Base-by-base conservation (phyloP, 2,888 invertebrate species). In the Lacanobia wlatinum region DNA sequence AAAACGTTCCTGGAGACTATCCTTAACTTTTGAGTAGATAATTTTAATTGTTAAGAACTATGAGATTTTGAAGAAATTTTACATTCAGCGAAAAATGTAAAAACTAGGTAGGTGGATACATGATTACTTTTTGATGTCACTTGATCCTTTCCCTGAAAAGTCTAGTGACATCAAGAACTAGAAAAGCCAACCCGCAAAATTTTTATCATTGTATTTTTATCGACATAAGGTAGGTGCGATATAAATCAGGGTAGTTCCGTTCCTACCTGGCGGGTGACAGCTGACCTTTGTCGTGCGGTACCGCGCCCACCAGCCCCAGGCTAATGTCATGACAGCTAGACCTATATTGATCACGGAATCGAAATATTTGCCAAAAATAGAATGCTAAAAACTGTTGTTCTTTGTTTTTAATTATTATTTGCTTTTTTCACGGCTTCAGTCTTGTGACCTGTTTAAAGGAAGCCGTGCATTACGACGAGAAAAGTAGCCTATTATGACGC, bases 321-420 rank as follows among this genome's bases (percentile, higher is more conserved):
- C 52, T 52, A 69, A 80, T 70, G 70, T 50, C 84, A 68, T 67
- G 79, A 73, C 74, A 79, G 64, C 59, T 59, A 79, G 50, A 80
- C 66, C 69, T 64, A 63, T 52, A 73, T 67, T 70, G 53, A 84
- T 80, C 76, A 83, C 69, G 84, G 67, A 80, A 80, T 64, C 55
- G 28, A 18, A 65, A 59, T 66, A 55, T 21, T n/a, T 23, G 59
- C 43, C 43, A 46, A 63, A 69, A 56, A 73, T 72, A 83, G 67
- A 78, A 76, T 38, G 46, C 10, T 21, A 21, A 38, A 74, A 34
- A 55, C 14, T 28, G 14, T 16, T 58, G 14, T 23, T 50, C 1
- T 61, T 56, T 55, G 5, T 61, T 52, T n/a, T 38, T 18, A 23
- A 28, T 55, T 16, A 8, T 16, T 16, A 12, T 14, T 34, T 16